Evolutionary conservation across 2,888 invertebrate species (phyloP).

Genomic region (Germaria angustata): DNA sequence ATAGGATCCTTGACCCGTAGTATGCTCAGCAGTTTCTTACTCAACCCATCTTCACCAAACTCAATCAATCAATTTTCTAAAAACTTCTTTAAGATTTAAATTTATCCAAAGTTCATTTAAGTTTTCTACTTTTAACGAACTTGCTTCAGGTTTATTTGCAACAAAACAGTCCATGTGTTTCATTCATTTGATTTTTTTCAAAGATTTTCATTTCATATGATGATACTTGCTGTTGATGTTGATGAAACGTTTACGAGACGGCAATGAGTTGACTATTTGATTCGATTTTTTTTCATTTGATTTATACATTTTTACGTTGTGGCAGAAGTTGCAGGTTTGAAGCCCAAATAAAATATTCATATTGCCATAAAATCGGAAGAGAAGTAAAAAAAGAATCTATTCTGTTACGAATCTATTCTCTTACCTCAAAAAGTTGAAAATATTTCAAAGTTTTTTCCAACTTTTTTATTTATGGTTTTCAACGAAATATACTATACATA

Average conservation of each 20-base stretch:
- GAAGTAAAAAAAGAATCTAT: neutral
- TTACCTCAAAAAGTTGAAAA: neutral
- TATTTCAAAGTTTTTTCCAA: neutral
- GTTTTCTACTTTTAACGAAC: neutral
- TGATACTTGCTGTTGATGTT: constrained; percentile 1
- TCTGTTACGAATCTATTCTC: neutral
- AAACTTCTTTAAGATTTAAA: neutral
- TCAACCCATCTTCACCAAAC: neutral
- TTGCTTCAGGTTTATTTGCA: neutral
- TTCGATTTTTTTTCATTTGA: constrained; percentile 10
- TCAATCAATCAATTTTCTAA: neutral
- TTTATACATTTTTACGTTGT: neutral
- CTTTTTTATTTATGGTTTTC: neutral
- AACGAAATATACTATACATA: neutral
- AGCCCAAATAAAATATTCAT: constrained; percentile 18
- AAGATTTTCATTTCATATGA: constrained; percentile 8
- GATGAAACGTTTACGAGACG: neutral
- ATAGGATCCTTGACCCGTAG: too few species aligned
- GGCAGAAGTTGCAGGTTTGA: neutral
- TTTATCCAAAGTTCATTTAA: constrained; percentile 14
- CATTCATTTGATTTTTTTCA: neutral
- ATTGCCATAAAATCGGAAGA: neutral
- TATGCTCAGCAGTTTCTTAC: too few species aligned
- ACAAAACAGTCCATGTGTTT: neutral
- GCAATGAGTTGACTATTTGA: constrained; percentile 23